These are phyloP conservation scores for Lycophotia porphyrea DNA, from an alignment of 2,888 invertebrate genomes.

Conservation along the genomic window DNA sequence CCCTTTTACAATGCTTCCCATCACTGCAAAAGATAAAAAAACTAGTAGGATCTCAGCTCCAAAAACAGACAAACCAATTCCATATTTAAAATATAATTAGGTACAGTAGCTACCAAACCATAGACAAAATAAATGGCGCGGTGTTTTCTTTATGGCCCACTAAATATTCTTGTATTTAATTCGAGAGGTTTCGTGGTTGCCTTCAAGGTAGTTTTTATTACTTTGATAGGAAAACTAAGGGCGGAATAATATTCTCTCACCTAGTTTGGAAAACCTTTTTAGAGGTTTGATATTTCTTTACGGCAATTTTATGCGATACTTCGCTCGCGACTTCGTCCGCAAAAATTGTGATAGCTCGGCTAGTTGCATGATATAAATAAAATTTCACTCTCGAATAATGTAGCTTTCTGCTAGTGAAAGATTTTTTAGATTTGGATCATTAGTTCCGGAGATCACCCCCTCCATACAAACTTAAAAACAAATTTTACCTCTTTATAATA, in stretches of 20 bases:
- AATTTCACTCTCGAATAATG: too few relatives aligned
- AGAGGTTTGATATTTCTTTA: neutral
- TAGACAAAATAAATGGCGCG: conserved; percentile 32
- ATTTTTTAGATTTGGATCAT: too few relatives aligned
- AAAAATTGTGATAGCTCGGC: too few relatives aligned
- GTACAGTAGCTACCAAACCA: neutral
- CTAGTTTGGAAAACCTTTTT: neutral
- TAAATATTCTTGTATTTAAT: conserved; percentile 50
- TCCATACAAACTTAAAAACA: too few relatives aligned
- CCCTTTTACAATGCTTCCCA: neutral
- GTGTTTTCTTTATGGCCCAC: conserved; percentile 40
- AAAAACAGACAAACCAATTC: conserved; percentile 10
- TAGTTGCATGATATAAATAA: too few relatives aligned
- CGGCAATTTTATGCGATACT: neutral
- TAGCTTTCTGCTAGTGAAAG: too few relatives aligned
- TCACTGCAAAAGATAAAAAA: neutral
- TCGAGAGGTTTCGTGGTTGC: conserved; percentile 44
- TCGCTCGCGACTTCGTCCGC: too few relatives aligned
- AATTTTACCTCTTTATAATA: too few relatives aligned
- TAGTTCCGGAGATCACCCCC: too few relatives aligned
- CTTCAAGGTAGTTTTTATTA: conserved; percentile 12
- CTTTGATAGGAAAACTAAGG: conserved; percentile 13
- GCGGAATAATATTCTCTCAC: neutral
- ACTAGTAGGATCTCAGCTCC: neutral
- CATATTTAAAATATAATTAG: neutral